Percentiles rank a stretch among this genome's conserved stretches.
Conservation (phyloP, 2,113 vertebrate genomes). For the Halcyon malimbica region DNA sequence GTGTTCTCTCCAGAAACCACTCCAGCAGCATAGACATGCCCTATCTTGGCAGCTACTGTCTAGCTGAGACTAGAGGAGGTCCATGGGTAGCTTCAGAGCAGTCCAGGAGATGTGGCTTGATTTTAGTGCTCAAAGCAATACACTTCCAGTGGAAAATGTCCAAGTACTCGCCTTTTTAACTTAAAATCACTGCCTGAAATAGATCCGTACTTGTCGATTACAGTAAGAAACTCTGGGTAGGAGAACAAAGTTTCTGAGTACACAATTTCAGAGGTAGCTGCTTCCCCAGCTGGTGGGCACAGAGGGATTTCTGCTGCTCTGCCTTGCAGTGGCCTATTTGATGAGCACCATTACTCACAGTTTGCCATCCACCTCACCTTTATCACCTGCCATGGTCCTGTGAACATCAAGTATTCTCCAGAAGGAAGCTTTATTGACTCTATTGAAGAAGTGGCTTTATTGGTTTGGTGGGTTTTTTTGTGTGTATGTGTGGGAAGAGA, state of each 20-base stretch:
- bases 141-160: neutral
- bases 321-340: neutral
- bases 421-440: neutral
- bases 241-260: neutral
- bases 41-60: rapidly evolving
- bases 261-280: neutral
- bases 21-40: rapidly evolving
- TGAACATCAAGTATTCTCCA: neutral
- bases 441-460: no score
- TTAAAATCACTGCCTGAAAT: neutral
- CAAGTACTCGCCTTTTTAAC: neutral
- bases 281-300: neutral
- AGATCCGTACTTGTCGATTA: neutral
- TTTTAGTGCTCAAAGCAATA: neutral
- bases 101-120: neutral
- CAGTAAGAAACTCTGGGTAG: neutral
- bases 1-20: rapidly evolving
- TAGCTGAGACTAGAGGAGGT: neutral
- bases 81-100: neutral
- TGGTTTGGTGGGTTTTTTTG: no score
- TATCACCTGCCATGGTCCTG: neutral
- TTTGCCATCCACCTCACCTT: neutral
- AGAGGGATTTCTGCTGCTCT: neutral
- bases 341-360: neutral
- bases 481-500: neutral